Base-by-base conservation (phyloP, 2,888 invertebrate species). In the Molorchus minor region DNA sequence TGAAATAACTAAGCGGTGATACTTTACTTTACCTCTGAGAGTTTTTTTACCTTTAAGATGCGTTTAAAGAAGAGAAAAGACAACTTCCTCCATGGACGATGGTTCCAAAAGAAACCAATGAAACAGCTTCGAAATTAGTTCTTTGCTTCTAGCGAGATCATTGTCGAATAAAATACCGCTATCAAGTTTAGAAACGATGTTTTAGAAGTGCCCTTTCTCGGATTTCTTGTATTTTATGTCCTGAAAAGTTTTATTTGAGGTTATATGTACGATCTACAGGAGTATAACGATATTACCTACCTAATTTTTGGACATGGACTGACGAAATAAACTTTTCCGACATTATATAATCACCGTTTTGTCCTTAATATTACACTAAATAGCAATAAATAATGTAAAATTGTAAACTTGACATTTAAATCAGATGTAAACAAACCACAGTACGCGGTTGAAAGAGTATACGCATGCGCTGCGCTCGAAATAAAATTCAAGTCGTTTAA, bases 81-180 rank as follows among this genome's bases (percentile, higher is more conserved):
- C 87, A 74, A 85, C 83, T 58, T 81, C 80, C 71, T 87, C 85
- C 55, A 85, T 77, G 0, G 84, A 79, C 30, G 84, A 81, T 43
- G 82, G 78, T 33, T 85, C 81, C 54, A 82, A 83, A 44, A 84
- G 75, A 75, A 89, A 88, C 89, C 89, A 90, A 46, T 84, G 81
- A 43, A 89, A 78, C 19, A 89, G 77, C 61, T 85, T 84, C 46
- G 82, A 79, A 16, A 89, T 73, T 13, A 89, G 78, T 70, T 87
- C 85, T 61, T 86, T 84, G 30, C 84, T 85, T 36, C 84, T 80
- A 13, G 84, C 82, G 49, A 87, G 74, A 70, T 87, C 87, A 71
- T 87, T 86, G 54, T 87, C 85, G 47, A 86, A 81, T 52, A 83
- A 79, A 80, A 87, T 85, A 15, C 88, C 88, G 63, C 86, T 79